A percentile compares a stretch with the other conserved stretches of the same genome.
These are phyloP conservation scores for Paragorgia papillata DNA, from an alignment of 92 coral and sea anemone genomes.

Conservation along the genomic window DNA sequence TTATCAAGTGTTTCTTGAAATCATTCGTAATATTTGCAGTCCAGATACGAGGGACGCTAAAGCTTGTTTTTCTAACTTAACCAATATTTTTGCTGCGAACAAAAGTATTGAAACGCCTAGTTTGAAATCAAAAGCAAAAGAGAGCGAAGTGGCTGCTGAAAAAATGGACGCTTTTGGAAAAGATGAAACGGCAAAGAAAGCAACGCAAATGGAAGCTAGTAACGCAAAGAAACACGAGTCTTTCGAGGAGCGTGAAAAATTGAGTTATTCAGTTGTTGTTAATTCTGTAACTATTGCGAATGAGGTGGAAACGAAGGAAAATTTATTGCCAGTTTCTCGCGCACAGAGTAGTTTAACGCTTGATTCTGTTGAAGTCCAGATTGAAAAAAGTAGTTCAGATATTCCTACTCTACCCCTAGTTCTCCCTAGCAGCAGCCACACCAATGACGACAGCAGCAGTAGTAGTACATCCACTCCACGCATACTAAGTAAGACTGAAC, in stretches of 20 bases:
- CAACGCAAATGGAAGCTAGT: neutral
- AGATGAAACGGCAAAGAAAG: constrained; percentile 24
- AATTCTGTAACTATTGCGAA: neutral
- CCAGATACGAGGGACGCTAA: constrained; percentile 4
- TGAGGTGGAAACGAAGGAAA: neutral
- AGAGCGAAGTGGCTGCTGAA: constrained; percentile 11
- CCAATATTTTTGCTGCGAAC: neutral
- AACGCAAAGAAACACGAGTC: neutral
- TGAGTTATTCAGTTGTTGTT: neutral
- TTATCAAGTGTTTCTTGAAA: constrained; percentile 11
- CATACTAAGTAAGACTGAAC: neutral
- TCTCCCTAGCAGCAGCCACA: neutral
- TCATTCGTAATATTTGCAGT: constrained; percentile 24
- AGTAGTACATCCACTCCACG: neutral
- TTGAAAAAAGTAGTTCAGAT: neutral
- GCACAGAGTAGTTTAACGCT: neutral
- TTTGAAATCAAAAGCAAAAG: neutral
- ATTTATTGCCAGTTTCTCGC: neutral
- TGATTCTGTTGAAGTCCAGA: neutral
- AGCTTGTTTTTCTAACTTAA: constrained; percentile 13
- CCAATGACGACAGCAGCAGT: neutral
- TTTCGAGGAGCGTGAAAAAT: neutral
- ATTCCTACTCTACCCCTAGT: neutral
- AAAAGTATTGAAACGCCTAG: neutral
- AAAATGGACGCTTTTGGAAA: constrained; percentile 17